Conservation (phyloP, 2,797 vertebrate genomes). For the Pipistrellus kuhlii region DNA sequence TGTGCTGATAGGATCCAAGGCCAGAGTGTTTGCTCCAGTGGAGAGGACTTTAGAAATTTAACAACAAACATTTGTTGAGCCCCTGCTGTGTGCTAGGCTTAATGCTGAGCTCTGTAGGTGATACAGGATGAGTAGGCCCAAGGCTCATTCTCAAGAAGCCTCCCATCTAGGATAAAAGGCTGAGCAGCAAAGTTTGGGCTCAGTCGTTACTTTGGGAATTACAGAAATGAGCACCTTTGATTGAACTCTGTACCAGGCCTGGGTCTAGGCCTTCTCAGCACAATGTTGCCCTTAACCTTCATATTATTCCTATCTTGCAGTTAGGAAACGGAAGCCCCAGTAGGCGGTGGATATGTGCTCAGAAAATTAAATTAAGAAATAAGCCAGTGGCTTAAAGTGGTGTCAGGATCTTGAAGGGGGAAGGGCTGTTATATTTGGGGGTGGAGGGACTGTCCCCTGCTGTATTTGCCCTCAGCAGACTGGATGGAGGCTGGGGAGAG, state of each 20-base stretch:
- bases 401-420: background rate
- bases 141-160: background rate
- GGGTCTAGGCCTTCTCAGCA: background rate
- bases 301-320: background rate
- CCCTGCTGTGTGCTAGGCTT: background rate
- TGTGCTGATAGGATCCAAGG: background rate
- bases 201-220: background rate
- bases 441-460: background rate
- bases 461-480: background rate
- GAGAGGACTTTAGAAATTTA: constrained; percentile 37
- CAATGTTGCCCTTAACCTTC: background rate
- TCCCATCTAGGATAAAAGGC: background rate
- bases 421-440: background rate
- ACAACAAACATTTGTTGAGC: background rate
- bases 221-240: background rate
- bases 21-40: background rate
- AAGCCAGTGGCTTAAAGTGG: background rate
- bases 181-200: background rate
- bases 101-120: background rate
- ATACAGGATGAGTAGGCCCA: background rate
- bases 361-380: constrained; percentile 6
- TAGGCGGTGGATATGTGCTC: too few relatives aligned
- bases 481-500: background rate
- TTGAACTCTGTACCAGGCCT: background rate
- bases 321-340: constrained; percentile 37